Percentiles rank a stretch among this genome's conserved stretches.
phyloP scores from a whole-genome alignment of 2,888 invertebrate genomes.

The Dryocosmus kuriphilus region DNA sequence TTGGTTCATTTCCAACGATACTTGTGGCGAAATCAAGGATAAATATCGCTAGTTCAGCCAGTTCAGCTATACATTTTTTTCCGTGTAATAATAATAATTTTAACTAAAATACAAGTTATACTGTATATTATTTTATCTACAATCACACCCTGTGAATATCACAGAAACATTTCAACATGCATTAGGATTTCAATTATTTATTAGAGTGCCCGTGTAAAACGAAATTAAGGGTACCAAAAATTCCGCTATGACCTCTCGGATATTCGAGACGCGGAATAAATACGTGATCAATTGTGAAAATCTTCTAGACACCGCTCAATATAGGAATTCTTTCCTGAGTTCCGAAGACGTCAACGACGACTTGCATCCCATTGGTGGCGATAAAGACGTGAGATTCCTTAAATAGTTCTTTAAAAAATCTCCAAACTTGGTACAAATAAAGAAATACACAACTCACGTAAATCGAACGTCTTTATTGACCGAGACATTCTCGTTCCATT shows the following conservation, averaged over 20 bases:
- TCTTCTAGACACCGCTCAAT: conserved; percentile 58
- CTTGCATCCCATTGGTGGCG: conserved; percentile 46
- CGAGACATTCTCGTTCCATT: too few species aligned
- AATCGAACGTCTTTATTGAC: too few species aligned
- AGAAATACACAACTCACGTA: neutral
- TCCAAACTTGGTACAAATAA: conserved; percentile 14
- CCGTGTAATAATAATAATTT: too few species aligned
- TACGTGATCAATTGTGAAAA: conserved; percentile 65
- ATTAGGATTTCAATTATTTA: conserved; percentile 17
- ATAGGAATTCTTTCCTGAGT: conserved; percentile 70
- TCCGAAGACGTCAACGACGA: conserved; percentile 57
- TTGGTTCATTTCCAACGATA: too few species aligned
- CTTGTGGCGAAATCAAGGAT: too few species aligned
- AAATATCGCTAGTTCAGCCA: too few species aligned
- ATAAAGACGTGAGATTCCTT: conserved; percentile 58
- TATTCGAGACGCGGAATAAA: conserved; percentile 58
- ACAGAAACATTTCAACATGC: neutral
- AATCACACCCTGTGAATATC: too few species aligned
- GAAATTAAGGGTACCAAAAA: conserved; percentile 37
- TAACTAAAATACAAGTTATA: too few species aligned
- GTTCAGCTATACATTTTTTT: too few species aligned
- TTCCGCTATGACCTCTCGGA: conserved; percentile 45
- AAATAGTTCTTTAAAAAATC: conserved; percentile 56
- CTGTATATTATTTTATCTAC: too few species aligned
- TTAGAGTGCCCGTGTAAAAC: neutral